phyloP scores from a whole-genome alignment of 2,113 vertebrate species.

The Chionomys nivalis region DNA sequence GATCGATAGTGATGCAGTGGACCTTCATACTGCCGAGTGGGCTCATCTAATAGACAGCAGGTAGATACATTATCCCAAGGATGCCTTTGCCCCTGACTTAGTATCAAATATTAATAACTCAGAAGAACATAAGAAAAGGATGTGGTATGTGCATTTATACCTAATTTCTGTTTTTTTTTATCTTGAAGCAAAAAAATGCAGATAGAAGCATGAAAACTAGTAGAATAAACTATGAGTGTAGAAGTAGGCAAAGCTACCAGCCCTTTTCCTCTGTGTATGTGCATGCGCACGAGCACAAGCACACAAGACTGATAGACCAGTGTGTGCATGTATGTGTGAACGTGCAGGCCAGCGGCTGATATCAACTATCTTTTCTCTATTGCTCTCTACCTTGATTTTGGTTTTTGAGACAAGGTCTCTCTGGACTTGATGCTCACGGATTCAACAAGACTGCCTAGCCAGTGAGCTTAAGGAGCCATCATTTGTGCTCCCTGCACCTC shows the following conservation, averaged over 20 bases:
- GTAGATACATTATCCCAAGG: background rate
- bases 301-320: background rate
- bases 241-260: background rate
- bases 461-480: background rate
- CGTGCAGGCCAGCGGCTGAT: too few relatives aligned
- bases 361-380: background rate
- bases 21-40: slow-evolving; percentile 89
- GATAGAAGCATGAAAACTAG: background rate
- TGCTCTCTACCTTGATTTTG: background rate
- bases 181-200: slow-evolving; percentile 14
- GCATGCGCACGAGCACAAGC: background rate
- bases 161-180: background rate
- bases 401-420: background rate
- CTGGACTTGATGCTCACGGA: background rate
- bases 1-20: slow-evolving; percentile 90
- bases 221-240: slow-evolving; percentile 1
- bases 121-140: background rate
- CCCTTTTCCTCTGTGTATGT: background rate
- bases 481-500: background rate
- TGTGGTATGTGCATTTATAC: background rate
- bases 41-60: slow-evolving; percentile 84
- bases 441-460: background rate
- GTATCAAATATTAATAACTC: slow-evolving; percentile 20
- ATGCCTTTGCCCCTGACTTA: background rate
- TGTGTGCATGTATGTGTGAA: background rate